A percentile compares a stretch with the other conserved stretches of the same genome.
phyloP scores from a whole-genome alignment of 2,888 invertebrate genomes.

The Drosophila eohydei region DNA sequence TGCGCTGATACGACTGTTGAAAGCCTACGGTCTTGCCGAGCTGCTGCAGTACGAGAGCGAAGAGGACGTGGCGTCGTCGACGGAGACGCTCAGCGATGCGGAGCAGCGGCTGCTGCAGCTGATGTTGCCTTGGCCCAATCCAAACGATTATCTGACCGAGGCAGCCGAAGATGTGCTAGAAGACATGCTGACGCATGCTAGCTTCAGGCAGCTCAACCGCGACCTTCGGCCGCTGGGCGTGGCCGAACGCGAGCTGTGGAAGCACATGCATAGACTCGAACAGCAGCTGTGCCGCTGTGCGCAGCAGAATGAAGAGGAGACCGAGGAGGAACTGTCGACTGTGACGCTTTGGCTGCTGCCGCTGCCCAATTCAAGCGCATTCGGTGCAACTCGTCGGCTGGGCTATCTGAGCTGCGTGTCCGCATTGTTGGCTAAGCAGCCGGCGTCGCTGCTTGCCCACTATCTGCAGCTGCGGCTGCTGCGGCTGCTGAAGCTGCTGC shows the following conservation, averaged over 20 bases:
- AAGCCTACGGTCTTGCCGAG: not conserved
- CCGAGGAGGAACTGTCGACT: no score
- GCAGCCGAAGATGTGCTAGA: not conserved
- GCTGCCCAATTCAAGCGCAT: not conserved
- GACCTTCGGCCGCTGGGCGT: conserved; percentile 10
- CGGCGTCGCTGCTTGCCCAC: conserved; percentile 11
- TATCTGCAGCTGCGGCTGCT: conserved; percentile 49
- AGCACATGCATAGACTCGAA: conserved; percentile 29
- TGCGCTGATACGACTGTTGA: conserved; percentile 12
- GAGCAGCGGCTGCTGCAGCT: conserved; percentile 30
- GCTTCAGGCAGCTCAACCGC: conserved; percentile 17
- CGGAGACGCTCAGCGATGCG: not conserved
- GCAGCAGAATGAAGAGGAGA: not conserved
- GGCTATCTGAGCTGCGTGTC: conserved; percentile 6
- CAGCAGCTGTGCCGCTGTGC: not conserved
- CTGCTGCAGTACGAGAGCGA: not conserved
- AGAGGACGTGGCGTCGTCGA: not conserved
- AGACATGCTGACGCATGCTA: not conserved
- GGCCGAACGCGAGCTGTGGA: conserved; percentile 20
- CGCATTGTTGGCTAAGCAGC: not conserved
- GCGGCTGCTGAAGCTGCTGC: conserved; percentile 17
- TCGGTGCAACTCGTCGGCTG: not conserved
- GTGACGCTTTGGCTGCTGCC: conserved; percentile 51
- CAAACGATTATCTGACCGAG: not conserved
- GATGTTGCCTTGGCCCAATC: conserved; percentile 19